phyloP scores from a whole-genome alignment of 2,888 invertebrate genomes.

The Apotomis betuletana region DNA sequence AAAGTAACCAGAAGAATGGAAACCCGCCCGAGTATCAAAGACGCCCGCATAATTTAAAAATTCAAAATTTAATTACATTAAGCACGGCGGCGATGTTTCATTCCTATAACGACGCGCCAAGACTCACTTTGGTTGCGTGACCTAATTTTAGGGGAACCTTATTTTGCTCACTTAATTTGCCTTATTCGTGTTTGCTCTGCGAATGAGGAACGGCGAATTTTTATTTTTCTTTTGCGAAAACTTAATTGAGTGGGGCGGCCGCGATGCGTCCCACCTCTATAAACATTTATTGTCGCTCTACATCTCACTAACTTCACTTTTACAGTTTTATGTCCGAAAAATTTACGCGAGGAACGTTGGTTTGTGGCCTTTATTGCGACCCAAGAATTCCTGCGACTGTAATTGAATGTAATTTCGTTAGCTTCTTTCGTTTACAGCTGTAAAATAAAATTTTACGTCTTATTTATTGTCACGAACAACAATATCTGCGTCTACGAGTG shows the following conservation, averaged over 20 bases:
- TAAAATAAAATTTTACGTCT: slow-evolving; percentile 82
- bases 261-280: slow-evolving; percentile 60
- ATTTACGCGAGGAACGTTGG: slow-evolving; percentile 77
- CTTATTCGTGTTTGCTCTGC: slow-evolving; percentile 76
- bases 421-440: slow-evolving; percentile 79
- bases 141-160: slow-evolving; percentile 75
- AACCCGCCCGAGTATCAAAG: slow-evolving; percentile 56
- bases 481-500: slow-evolving; percentile 66
- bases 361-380: slow-evolving; percentile 74
- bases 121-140: slow-evolving; percentile 68
- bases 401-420: slow-evolving; percentile 83
- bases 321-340: slow-evolving; percentile 83
- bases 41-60: slow-evolving; percentile 62
- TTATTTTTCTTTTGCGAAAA: slow-evolving; percentile 70
- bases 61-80: slow-evolving; percentile 74
- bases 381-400: slow-evolving; percentile 73
- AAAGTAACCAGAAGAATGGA: slow-evolving; percentile 42
- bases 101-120: slow-evolving; percentile 60
- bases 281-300: slow-evolving; percentile 81
- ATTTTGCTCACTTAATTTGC: slow-evolving; percentile 81
- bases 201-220: slow-evolving; percentile 71
- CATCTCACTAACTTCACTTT: slow-evolving; percentile 82
- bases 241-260: slow-evolving; percentile 70
- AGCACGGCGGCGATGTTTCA: slow-evolving; percentile 57
- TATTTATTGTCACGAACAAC: slow-evolving; percentile 78